Evolutionary conservation across 2,113 vertebrate species (phyloP).

Genomic region (Triplophysa rosa): DNA sequence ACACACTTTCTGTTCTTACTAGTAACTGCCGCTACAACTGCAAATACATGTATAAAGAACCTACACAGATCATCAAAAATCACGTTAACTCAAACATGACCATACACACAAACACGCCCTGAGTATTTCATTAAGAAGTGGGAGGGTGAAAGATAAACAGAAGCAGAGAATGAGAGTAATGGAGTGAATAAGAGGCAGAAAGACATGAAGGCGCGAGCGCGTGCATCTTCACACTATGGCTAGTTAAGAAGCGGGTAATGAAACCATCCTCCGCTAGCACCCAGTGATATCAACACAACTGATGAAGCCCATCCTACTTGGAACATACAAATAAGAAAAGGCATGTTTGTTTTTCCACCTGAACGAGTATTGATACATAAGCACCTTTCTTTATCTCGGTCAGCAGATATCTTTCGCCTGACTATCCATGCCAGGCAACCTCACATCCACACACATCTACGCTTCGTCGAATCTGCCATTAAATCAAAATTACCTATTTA

Average conservation of each 20-base stretch:
- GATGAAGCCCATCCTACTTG: neutral
- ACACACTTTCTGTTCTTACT: neutral
- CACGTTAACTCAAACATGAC: conserved; percentile 17
- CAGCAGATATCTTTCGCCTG: neutral
- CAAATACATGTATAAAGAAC: conserved; percentile 3
- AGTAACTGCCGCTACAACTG: conserved; percentile 12
- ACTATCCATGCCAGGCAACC: neutral
- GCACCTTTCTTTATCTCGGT: conserved; percentile 21
- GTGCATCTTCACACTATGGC: neutral
- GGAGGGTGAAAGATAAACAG: conserved; percentile 29
- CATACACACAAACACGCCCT: conserved; percentile 13
- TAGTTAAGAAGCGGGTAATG: neutral
- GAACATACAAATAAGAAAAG: conserved; percentile 34
- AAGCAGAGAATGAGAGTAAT: neutral
- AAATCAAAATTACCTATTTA: conserved; percentile 19
- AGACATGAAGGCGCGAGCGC: neutral
- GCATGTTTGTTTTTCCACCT: conserved; percentile 17
- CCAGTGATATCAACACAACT: conserved; percentile 15
- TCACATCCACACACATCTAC: neutral
- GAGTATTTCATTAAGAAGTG: conserved; percentile 10
- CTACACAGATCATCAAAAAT: conserved; percentile 2
- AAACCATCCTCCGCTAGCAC: neutral
- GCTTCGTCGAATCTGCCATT: neutral
- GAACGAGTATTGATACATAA: conserved; percentile 12
- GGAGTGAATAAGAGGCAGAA: conserved; percentile 17